Evolutionary conservation across 1,140 invertebrate genomes (phyloP).

Genomic region (Heliconius melpomene): DNA sequence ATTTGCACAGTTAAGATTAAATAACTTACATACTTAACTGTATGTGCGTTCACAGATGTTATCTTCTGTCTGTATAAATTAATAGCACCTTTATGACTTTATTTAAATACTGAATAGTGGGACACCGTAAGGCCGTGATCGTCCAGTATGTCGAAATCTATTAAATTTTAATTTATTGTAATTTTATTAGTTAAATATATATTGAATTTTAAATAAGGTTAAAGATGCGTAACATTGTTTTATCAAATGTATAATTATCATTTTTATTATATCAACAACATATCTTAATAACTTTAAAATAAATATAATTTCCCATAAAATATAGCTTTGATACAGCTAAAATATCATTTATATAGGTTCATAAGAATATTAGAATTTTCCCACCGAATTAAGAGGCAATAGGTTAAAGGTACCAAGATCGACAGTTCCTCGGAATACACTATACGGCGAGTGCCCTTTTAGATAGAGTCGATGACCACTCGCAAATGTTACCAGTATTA

Average conservation of each 20-base stretch:
- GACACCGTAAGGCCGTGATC: constrained; percentile 8
- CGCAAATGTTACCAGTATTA: constrained; percentile 27
- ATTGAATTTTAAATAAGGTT: constrained; percentile 1
- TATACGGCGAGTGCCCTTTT: constrained; percentile 31
- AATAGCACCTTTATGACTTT: constrained; percentile 27
- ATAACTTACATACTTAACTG: constrained; percentile 19
- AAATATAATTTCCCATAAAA: background rate
- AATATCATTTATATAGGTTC: background rate
- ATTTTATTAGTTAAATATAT: constrained; percentile 12
- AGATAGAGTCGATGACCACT: constrained; percentile 28
- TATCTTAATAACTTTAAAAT: background rate
- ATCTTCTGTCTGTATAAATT: constrained; percentile 28
- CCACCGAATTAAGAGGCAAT: constrained; percentile 31
- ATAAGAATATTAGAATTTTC: constrained; percentile 26
- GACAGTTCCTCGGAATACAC: constrained; percentile 30
- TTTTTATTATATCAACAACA: background rate
- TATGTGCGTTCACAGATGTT: constrained; percentile 19
- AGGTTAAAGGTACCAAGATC: constrained; percentile 37
- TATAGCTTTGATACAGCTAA: background rate
- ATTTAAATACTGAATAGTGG: constrained; percentile 29
- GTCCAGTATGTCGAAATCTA: background rate
- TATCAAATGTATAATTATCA: background rate
- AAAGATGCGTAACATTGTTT: background rate
- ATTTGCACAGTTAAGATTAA: constrained; percentile 16
- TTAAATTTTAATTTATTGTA: constrained; percentile 13